phyloP scores from a whole-genome alignment of 2,888 invertebrate genomes.

The Aelia acuminata region DNA sequence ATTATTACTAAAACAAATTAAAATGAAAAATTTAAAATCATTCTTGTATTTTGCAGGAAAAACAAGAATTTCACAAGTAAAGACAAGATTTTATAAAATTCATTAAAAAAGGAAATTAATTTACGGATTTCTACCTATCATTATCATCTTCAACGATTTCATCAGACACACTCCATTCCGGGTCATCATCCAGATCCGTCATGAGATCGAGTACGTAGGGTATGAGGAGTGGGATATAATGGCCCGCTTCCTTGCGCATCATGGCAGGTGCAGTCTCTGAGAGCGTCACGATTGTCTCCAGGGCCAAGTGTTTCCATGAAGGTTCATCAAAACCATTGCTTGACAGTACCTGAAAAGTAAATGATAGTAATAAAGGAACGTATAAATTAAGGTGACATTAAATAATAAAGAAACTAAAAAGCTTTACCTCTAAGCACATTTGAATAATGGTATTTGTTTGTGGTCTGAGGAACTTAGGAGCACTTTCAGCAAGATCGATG shows the following conservation, averaged over 20 bases:
- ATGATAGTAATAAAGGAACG: neutral
- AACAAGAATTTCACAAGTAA: neutral
- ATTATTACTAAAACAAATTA: constrained; percentile 78
- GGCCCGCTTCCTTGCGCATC: constrained; percentile 92
- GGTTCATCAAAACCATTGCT: constrained; percentile 79
- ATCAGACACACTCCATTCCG: constrained; percentile 89
- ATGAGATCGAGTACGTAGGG: constrained; percentile 92
- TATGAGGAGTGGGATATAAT: constrained; percentile 85
- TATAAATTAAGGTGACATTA: neutral
- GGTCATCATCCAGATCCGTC: constrained; percentile 94
- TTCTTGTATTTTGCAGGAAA: no score
- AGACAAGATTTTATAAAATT: neutral
- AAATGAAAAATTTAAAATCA: neutral
- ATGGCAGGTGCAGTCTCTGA: constrained; percentile 97
- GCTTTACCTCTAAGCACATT: constrained; percentile 84
- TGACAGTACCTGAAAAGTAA: constrained; percentile 74
- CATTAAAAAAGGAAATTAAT: neutral
- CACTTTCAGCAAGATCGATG: constrained; percentile 93
- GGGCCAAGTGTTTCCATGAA: constrained; percentile 89
- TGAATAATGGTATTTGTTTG: constrained; percentile 90
- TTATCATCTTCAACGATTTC: constrained; percentile 93
- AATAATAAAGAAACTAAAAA: neutral
- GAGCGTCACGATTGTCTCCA: constrained; percentile 89
- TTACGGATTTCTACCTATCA: constrained; percentile 75
- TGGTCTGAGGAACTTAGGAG: constrained; percentile 91